Evolutionary conservation across 1,140 invertebrate genomes (phyloP).

Genomic region (Adoxophyes honmai): DNA sequence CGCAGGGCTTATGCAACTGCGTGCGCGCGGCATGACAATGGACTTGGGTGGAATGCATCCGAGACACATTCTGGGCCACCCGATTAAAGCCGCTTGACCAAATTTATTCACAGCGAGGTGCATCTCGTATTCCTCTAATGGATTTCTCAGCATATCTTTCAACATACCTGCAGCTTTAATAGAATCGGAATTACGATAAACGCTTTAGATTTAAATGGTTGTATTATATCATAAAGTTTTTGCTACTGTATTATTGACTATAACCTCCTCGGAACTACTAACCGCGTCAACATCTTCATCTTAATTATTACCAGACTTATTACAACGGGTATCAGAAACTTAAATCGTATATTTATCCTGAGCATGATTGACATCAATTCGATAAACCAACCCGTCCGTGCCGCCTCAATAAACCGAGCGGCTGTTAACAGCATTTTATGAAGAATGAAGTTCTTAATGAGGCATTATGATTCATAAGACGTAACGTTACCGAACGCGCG

Average conservation of each 20-base stretch:
- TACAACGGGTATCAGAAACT: too few relatives aligned
- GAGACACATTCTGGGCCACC: slow-evolving; percentile 30
- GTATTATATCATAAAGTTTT: too few relatives aligned
- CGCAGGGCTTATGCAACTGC: slow-evolving; percentile 47
- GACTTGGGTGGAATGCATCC: slow-evolving; percentile 54
- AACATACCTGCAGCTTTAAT: too few relatives aligned
- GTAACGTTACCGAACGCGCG: slow-evolving; percentile 12
- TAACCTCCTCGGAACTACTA: too few relatives aligned
- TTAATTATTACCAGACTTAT: too few relatives aligned
- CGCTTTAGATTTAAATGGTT: too few relatives aligned
- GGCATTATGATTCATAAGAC: slow-evolving; percentile 15
- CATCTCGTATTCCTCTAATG: too few relatives aligned
- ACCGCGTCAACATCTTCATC: too few relatives aligned
- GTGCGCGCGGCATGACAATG: slow-evolving; percentile 57
- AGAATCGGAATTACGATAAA: too few relatives aligned
- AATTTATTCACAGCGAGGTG: not conserved
- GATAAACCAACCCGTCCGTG: not conserved
- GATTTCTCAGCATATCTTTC: too few relatives aligned
- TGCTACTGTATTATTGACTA: too few relatives aligned
- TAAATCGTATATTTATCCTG: not conserved
- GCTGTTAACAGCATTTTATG: slow-evolving; percentile 12
- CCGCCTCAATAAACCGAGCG: slow-evolving; percentile 3
- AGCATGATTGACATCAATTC: slow-evolving; percentile 5
- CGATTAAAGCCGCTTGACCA: slow-evolving; percentile 5
- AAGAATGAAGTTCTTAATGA: slow-evolving; percentile 16